A percentile compares a stretch with the other conserved stretches of the same genome.
Conservation (phyloP, 2,888 invertebrate species). For the Melolontha melolontha region DNA sequence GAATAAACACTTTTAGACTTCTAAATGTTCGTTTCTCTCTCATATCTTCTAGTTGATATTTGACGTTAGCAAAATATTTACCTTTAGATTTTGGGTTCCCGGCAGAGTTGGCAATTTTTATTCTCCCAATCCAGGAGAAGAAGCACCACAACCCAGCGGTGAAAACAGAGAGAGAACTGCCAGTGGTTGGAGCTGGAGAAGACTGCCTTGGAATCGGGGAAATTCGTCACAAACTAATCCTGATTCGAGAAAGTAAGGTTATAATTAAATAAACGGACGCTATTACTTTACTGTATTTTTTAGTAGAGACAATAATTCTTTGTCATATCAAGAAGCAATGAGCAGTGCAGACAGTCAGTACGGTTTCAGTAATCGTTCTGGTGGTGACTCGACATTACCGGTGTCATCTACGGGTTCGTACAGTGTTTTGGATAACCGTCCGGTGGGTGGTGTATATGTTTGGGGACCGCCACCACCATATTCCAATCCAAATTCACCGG, state of each 20-base stretch:
- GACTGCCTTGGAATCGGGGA: slow-evolving; percentile 78
- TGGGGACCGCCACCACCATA: slow-evolving; percentile 94
- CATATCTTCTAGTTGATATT: no score
- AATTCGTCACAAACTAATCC: slow-evolving; percentile 62
- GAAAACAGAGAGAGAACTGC: slow-evolving; percentile 57
- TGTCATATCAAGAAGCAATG: slow-evolving; percentile 73
- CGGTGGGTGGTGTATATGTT: slow-evolving; percentile 70
- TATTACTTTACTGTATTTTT: background rate
- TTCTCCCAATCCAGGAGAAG: slow-evolving; percentile 83
- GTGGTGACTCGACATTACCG: slow-evolving; percentile 62
- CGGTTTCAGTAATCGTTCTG: slow-evolving; percentile 74
- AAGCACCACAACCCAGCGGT: slow-evolving; percentile 55
- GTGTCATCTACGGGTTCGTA: slow-evolving; percentile 67
- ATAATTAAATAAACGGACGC: background rate
- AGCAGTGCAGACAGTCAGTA: slow-evolving; percentile 86
- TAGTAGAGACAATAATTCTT: slow-evolving; percentile 64
- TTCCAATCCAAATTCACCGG: slow-evolving; percentile 82
- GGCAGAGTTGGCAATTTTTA: slow-evolving; percentile 84
- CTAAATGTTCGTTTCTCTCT: no score
- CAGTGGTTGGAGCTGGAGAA: slow-evolving; percentile 77
- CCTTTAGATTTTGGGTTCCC: slow-evolving; percentile 69
- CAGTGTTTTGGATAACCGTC: slow-evolving; percentile 70
- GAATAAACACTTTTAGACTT: no score
- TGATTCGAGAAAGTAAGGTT: slow-evolving; percentile 57
- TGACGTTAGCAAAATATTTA: no score